Base-by-base conservation (phyloP, 2,113 vertebrate genomes). In the Chaetura pelagica region DNA sequence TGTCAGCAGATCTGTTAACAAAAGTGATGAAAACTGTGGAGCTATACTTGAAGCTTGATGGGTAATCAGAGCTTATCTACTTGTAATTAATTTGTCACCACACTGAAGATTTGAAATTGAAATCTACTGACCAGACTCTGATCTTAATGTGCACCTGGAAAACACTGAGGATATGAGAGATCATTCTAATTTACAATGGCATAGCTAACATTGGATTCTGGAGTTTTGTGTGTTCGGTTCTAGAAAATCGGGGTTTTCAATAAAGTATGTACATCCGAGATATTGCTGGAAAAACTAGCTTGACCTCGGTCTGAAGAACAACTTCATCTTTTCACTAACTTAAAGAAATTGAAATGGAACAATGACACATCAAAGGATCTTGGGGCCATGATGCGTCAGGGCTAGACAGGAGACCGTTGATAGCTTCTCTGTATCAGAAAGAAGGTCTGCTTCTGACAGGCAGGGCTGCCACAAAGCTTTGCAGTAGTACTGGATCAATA, bases 71-170 rank as follows among this genome's bases (percentile, higher is more conserved):
- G 51, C 42, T 93, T 80, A 82, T 89, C 93, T 94, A 76, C 81
- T 77, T 96, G 42, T 57, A 97, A 97, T 96, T 96, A 95, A 96
- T 97, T 95, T 96, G 91, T 96, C 83, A 96, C 75, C 44, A 95
- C 52, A 84, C 68, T 87, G 42, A 96, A 92, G 48, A 88, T 64
- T 85, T 91, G 73, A 90, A 96, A 93, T 80, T 80, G 83, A 85
- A 95, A 85, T 68, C 52, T 91, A 82, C 72, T 94, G 89, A 94
- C 64, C 72, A 75, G 35, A 73, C 27, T 84, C n/a, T 62, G 42
- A 69, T 78, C 34, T 72, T 61, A 85, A 90, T 32, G 29, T 22
- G 46, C 29, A 76, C 67, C 55, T 83, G 49, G 20, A 72, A 49
- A 94, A 93, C 35, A 84, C 32, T 32, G 13, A 73, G 15, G 20